Evolutionary conservation across 1,140 invertebrate species (phyloP).

Genomic region (Aphaenogaster rudis): DNA sequence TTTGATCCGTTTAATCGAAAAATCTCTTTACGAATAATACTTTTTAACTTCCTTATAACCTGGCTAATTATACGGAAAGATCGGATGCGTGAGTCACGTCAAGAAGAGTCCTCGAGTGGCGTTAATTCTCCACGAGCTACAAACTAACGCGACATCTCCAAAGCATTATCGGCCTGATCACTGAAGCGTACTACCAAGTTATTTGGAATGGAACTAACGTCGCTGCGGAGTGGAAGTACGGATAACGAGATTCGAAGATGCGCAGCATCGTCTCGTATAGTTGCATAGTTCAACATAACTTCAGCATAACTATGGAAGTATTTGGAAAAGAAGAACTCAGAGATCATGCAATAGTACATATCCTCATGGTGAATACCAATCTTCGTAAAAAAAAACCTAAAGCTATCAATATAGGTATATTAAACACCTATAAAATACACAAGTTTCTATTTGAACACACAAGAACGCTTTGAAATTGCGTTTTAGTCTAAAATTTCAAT

Average conservation of each 20-base stretch:
- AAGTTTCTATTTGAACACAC: neutral
- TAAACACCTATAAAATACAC: neutral
- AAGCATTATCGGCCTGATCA: constrained; percentile 56
- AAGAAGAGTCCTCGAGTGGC: constrained; percentile 11
- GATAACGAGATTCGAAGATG: constrained; percentile 69
- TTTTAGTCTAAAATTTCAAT: neutral
- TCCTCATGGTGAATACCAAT: neutral
- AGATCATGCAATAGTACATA: constrained; percentile 17
- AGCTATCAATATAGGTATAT: neutral
- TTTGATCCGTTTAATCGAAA: neutral
- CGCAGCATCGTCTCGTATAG: constrained; percentile 9
- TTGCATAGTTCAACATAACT: constrained; percentile 43
- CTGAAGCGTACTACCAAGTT: constrained; percentile 62
- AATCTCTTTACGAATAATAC: neutral
- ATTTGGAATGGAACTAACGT: constrained; percentile 70
- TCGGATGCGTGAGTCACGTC: neutral
- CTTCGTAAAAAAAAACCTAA: neutral
- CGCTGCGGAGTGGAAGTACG: constrained; percentile 51
- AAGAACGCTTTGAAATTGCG: neutral
- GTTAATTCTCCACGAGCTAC: constrained; percentile 20
- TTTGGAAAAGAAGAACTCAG: neutral
- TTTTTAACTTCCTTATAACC: neutral
- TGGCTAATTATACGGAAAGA: neutral
- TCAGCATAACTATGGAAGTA: constrained; percentile 30
- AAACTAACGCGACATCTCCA: constrained; percentile 19